Evolutionary conservation across 2,888 invertebrate species (phyloP).

Genomic region (Spilarctia lutea): DNA sequence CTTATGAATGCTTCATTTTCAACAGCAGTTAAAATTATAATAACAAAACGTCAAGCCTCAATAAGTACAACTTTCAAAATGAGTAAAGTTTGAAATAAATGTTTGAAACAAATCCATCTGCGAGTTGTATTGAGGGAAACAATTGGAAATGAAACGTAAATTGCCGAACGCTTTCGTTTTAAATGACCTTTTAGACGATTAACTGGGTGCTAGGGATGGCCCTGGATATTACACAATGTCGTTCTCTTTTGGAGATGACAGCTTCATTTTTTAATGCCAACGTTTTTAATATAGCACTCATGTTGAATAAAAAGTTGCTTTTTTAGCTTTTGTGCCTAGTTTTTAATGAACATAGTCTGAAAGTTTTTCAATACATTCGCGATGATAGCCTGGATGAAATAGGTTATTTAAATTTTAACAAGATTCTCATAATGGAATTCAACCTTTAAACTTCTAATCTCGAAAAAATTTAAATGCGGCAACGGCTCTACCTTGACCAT

Average conservation of each 20-base stretch:
- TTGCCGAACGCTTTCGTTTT: slow-evolving; percentile 51
- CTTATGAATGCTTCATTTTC: neutral
- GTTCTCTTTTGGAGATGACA: slow-evolving; percentile 12
- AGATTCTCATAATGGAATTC: too few relatives aligned
- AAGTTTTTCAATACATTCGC: too few relatives aligned
- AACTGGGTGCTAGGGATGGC: slow-evolving; percentile 39
- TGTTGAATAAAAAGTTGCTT: neutral
- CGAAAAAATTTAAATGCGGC: too few relatives aligned
- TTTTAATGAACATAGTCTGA: too few relatives aligned
- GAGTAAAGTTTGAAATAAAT: slow-evolving; percentile 36
- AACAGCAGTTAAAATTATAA: slow-evolving; percentile 24
- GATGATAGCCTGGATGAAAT: too few relatives aligned
- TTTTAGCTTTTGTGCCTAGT: neutral
- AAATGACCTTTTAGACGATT: slow-evolving; percentile 57
- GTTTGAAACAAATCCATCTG: slow-evolving; percentile 44
- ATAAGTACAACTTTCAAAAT: slow-evolving; percentile 24
- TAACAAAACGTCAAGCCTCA: slow-evolving; percentile 23
- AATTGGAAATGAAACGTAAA: slow-evolving; percentile 56
- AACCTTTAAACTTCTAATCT: too few relatives aligned
- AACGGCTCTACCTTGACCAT: too few relatives aligned
- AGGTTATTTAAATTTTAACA: too few relatives aligned
- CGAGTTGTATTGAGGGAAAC: slow-evolving; percentile 51
- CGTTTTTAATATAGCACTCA: neutral
- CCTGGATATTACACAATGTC: slow-evolving; percentile 8
- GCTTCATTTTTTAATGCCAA: slow-evolving; percentile 1